Percentiles rank a stretch among this genome's conserved stretches.
These are phyloP conservation scores for Panurus biarmicus DNA, from an alignment of 2,113 vertebrate species.

Conservation along the genomic window DNA sequence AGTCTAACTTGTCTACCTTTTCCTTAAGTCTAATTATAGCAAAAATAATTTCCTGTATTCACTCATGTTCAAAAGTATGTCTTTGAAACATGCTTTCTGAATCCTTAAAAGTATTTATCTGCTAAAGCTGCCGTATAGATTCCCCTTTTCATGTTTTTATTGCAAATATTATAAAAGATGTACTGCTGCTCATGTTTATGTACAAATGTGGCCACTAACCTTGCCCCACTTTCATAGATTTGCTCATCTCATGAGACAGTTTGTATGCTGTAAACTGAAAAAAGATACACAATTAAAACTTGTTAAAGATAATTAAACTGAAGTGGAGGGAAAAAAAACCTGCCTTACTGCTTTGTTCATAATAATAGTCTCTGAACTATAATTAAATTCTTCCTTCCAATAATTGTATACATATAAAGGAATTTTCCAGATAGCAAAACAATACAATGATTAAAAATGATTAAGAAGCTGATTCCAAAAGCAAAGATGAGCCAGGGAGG, in stretches of 20 bases:
- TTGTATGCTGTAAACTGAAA: conserved; percentile 31
- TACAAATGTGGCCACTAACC: conserved; percentile 34
- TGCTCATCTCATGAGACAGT: conserved; percentile 46
- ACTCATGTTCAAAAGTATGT: not conserved
- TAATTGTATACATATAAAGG: conserved; percentile 65
- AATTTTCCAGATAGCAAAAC: conserved; percentile 66
- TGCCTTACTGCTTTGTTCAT: conserved; percentile 58
- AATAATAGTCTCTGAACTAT: conserved; percentile 64
- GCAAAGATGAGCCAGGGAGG: conserved; percentile 52
- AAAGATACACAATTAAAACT: conserved; percentile 67
- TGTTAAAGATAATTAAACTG: conserved; percentile 69
- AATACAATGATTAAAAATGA: conserved; percentile 69
- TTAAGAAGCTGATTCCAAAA: conserved; percentile 64
- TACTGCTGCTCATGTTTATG: conserved; percentile 33
- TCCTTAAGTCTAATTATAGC: not conserved
- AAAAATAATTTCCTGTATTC: not conserved
- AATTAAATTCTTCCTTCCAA: conserved; percentile 69
- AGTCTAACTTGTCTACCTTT: not conserved
- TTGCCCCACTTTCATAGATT: conserved; percentile 33
- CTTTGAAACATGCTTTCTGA: not conserved
- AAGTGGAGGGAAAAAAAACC: conserved; percentile 32
- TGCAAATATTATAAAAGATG: conserved; percentile 5
- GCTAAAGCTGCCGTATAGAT: not conserved
- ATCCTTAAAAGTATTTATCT: not conserved
- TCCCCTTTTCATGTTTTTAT: not conserved